These are phyloP conservation scores for Pseudococcus viburni DNA, from an alignment of 2,888 invertebrate genomes.

Conservation along the genomic window DNA sequence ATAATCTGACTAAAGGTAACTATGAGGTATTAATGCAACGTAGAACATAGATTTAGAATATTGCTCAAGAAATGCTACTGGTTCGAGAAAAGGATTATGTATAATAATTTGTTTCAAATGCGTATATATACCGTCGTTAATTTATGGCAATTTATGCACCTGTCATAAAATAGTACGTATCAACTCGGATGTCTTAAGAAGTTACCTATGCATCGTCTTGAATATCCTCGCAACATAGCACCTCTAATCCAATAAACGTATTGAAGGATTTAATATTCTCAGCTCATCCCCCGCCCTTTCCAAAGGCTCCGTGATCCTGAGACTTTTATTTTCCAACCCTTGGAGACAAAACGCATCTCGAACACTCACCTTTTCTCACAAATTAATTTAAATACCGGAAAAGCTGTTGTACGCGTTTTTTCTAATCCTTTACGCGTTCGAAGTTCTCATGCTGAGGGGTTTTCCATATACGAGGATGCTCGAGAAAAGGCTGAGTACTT, in stretches of 20 bases:
- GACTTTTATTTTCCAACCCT: neutral
- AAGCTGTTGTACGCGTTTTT: conserved; percentile 44
- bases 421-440: conserved; percentile 31
- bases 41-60: neutral
- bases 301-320: neutral
- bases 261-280: conserved; percentile 8
- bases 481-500: neutral
- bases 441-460: neutral
- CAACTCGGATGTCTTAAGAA: neutral
- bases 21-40: neutral
- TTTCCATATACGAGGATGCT: neutral
- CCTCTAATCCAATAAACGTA: conserved; percentile 10
- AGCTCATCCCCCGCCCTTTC: neutral
- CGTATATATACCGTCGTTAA: neutral
- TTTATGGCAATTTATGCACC: conserved; percentile 39
- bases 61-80: neutral
- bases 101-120: conserved; percentile 23
- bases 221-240: neutral
- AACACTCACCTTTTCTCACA: conserved; percentile 18
- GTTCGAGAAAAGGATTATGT: neutral
- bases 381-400: conserved; percentile 43
- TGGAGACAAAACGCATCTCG: conserved; percentile 30
- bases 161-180: neutral
- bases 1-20: neutral
- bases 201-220: neutral